These are phyloP conservation scores for Oasisia sp. DNA, from an alignment of 2,888 invertebrate genomes.

Conservation along the genomic window DNA sequence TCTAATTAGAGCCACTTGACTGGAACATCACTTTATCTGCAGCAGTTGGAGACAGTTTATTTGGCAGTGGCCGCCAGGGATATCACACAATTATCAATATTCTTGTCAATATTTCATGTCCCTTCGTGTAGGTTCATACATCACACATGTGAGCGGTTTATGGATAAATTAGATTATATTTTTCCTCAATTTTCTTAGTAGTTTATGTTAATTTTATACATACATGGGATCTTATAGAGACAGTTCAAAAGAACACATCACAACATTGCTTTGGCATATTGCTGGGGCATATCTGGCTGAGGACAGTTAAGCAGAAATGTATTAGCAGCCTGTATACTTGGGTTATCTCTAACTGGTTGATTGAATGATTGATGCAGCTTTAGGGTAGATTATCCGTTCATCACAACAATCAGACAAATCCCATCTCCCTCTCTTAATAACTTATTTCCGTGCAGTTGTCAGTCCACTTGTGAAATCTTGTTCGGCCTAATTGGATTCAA, in stretches of 20 bases:
- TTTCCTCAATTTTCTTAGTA: too few species aligned
- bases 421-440: not conserved
- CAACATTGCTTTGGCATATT: not conserved
- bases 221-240: not conserved
- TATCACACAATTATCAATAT: not conserved
- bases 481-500: not conserved
- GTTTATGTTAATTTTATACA: not conserved
- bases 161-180: too few species aligned
- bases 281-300: not conserved
- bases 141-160: too few species aligned
- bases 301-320: not conserved
- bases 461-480: conserved; percentile 17
- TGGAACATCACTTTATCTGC: not conserved
- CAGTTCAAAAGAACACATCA: not conserved
- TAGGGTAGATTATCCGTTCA: not conserved
- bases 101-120: too few species aligned
- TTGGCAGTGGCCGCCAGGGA: not conserved
- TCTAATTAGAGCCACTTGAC: not conserved
- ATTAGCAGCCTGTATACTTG: not conserved
- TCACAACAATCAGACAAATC: conserved; percentile 10
- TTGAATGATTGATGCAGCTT: not conserved
- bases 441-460: conserved; percentile 1
- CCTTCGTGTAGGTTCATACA: too few species aligned
- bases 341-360: not conserved
- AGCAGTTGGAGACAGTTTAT: not conserved